A percentile compares a stretch with the other conserved stretches of the same genome.
Evolutionary conservation across 2,888 invertebrate species (phyloP).

Genomic region (Sarcophaga carnaria): DNA sequence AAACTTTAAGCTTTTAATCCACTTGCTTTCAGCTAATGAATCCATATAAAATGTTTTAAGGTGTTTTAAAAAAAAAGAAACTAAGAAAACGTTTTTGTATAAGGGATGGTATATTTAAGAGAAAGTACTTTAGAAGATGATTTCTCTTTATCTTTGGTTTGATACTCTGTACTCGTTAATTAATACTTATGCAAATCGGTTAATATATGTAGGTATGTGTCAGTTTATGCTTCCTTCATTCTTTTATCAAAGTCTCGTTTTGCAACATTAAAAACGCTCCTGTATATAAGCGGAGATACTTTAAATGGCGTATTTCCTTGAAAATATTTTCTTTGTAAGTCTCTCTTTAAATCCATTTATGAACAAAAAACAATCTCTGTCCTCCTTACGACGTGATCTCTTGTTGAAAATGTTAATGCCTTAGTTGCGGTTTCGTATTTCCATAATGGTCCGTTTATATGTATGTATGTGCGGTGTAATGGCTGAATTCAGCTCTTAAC

Average conservation of each 20-base stretch:
- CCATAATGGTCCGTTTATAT: background rate
- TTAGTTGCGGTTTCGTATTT: background rate
- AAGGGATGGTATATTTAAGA: background rate
- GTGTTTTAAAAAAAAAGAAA: background rate
- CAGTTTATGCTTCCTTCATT: slow-evolving; percentile 32
- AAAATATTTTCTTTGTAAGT: background rate
- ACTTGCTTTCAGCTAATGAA: slow-evolving; percentile 47
- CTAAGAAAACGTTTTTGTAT: background rate
- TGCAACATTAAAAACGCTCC: slow-evolving; percentile 6
- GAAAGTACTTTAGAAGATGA: background rate
- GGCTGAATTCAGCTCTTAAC: slow-evolving; percentile 42
- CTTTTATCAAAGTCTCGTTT: slow-evolving; percentile 34
- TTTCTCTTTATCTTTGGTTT: slow-evolving; percentile 2
- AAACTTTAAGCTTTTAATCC: slow-evolving; percentile 60
- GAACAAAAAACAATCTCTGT: slow-evolving; percentile 14
- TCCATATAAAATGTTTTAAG: slow-evolving; percentile 54
- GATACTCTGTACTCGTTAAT: slow-evolving; percentile 20
- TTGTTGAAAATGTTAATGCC: background rate
- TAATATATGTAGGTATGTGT: background rate
- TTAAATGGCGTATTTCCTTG: background rate
- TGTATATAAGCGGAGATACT: background rate
- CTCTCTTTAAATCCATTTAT: slow-evolving; percentile 65
- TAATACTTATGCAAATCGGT: background rate
- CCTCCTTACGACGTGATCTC: background rate
- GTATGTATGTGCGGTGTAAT: slow-evolving; percentile 4